A percentile compares a stretch with the other conserved stretches of the same genome.
These are phyloP conservation scores for Hecatera dysodea DNA, from an alignment of 2,888 invertebrate species.

Conservation along the genomic window DNA sequence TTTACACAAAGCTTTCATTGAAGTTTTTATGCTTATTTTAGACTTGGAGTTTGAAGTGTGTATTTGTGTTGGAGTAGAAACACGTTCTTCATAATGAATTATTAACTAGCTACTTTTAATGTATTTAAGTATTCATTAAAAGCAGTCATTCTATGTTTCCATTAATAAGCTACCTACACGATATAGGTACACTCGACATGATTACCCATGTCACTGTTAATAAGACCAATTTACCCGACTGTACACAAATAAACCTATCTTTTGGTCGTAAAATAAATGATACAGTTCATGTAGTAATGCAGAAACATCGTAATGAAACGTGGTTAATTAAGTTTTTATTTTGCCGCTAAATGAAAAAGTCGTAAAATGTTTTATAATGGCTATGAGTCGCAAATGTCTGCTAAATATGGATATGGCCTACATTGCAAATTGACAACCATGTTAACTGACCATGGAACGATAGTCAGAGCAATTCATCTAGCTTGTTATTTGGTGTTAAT, in stretches of 20 bases:
- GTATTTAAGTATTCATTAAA: not conserved
- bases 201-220: not conserved
- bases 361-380: slow-evolving; percentile 17
- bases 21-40: too few relatives aligned
- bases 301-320: slow-evolving; percentile 7
- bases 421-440: not conserved
- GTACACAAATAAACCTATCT: not conserved
- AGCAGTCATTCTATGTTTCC: not conserved
- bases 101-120: too few relatives aligned
- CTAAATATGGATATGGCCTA: slow-evolving; percentile 10
- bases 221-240: not conserved
- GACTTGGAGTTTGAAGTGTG: too few relatives aligned
- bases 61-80: too few relatives aligned
- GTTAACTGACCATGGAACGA: not conserved
- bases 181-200: not conserved
- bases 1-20: too few relatives aligned
- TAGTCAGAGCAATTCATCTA: slow-evolving; percentile 7
- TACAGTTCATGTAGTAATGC: slow-evolving; percentile 9
- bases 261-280: slow-evolving; percentile 28
- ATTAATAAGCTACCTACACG: not conserved
- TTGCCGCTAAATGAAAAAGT: not conserved
- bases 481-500: slow-evolving; percentile 4
- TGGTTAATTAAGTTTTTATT: slow-evolving; percentile 18
- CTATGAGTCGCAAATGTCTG: not conserved
- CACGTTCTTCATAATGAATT: too few relatives aligned